A percentile compares a stretch with the other conserved stretches of the same genome.
These are phyloP conservation scores for Drosophila conformis DNA, from an alignment of 2,888 invertebrate genomes.

Conservation along the genomic window DNA sequence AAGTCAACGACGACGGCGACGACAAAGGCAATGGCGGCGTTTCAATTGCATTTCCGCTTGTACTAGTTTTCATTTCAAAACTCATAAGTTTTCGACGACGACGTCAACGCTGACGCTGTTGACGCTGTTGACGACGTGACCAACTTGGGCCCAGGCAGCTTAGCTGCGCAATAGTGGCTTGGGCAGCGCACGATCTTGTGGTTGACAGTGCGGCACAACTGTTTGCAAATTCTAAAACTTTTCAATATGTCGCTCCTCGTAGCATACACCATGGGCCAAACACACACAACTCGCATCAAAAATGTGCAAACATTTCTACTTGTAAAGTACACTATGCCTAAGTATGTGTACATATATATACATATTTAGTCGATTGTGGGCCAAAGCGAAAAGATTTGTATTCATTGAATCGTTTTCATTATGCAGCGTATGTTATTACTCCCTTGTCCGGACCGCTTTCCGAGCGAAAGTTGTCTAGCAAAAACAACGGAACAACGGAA, in stretches of 20 bases:
- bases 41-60: conserved; percentile 84
- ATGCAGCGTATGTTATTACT: conserved; percentile 23
- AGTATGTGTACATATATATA: not conserved
- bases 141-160: conserved; percentile 62
- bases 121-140: conserved; percentile 61
- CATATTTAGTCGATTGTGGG: not conserved
- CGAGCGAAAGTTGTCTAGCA: conserved; percentile 68
- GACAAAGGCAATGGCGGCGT: conserved; percentile 71
- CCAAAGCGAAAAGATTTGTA: conserved; percentile 9
- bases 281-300: conserved; percentile 17
- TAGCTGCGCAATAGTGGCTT: conserved; percentile 35
- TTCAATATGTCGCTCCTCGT: conserved; percentile 70
- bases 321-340: not conserved
- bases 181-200: conserved; percentile 65
- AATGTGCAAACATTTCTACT: not conserved
- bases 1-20: conserved; percentile 38
- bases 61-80: conserved; percentile 81
- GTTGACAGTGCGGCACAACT: conserved; percentile 74
- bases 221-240: conserved; percentile 78
- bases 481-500: conserved; percentile 68
- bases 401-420: conserved; percentile 30
- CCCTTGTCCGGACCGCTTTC: conserved; percentile 50
- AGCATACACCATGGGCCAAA: conserved; percentile 46
- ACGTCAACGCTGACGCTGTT: conserved; percentile 47
- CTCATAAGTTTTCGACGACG: conserved; percentile 78